phyloP scores from a whole-genome alignment of 2,797 vertebrate species.

The Phoebastria nigripes region DNA sequence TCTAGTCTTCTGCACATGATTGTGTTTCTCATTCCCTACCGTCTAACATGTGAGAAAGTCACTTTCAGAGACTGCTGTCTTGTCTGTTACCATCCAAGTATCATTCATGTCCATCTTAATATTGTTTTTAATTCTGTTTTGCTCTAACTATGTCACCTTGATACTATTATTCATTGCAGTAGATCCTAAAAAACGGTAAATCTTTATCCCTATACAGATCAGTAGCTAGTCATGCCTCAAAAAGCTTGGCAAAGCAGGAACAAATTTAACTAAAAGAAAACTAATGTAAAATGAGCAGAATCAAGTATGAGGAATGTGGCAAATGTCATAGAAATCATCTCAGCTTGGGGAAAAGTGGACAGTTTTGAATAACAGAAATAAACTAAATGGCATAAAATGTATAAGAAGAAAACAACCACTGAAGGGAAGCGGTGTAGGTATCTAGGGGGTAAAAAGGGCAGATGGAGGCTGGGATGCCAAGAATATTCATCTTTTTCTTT shows the following conservation, averaged over 20 bases:
- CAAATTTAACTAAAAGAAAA: background rate
- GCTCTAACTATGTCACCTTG: background rate
- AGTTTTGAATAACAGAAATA: background rate
- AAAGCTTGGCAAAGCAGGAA: background rate
- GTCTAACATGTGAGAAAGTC: background rate
- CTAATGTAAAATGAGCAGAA: background rate
- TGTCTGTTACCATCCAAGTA: background rate
- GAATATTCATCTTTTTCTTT: background rate
- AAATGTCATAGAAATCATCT: background rate
- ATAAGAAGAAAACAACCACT: background rate
- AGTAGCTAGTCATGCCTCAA: background rate
- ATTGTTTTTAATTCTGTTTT: background rate
- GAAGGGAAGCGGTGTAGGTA: fast-evolving
- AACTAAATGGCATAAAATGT: background rate
- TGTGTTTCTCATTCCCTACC: background rate
- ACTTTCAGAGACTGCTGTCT: background rate
- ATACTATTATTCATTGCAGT: background rate
- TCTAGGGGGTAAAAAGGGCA: background rate
- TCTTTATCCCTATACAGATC: background rate
- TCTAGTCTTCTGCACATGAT: background rate
- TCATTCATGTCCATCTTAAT: background rate
- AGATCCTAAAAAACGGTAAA: background rate
- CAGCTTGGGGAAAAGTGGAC: background rate
- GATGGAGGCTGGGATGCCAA: background rate
- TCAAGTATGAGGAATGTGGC: background rate